A percentile compares a stretch with the other conserved stretches of the same genome.
Evolutionary conservation across 1,140 invertebrate species (phyloP).

Genomic region (Meloidogyne exigua): DNA sequence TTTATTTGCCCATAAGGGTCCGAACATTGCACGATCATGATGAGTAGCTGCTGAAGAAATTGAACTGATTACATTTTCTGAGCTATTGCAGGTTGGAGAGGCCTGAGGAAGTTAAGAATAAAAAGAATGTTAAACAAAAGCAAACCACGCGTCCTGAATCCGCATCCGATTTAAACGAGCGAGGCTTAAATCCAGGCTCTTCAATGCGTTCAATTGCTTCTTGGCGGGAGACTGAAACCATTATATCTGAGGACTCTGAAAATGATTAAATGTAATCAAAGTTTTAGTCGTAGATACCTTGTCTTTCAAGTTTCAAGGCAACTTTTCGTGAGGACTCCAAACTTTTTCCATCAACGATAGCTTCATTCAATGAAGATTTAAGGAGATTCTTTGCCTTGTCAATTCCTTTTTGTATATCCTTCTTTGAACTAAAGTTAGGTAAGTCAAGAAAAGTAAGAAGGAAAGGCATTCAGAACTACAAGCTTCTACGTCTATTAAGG

Average conservation of each 20-base stretch:
- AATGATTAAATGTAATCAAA: background rate
- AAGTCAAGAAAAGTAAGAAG: too few species aligned
- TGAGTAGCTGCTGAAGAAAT: background rate
- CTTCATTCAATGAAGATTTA: conserved; percentile 11
- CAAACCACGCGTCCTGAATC: background rate
- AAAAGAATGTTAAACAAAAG: background rate
- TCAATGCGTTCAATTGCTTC: conserved; percentile 27
- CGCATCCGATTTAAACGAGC: conserved; percentile 19
- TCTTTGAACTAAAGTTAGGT: background rate
- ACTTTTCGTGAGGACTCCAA: background rate
- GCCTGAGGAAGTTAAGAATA: background rate
- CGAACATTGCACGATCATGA: conserved; percentile 35
- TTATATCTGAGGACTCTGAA: conserved; percentile 20
- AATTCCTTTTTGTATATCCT: conserved; percentile 19
- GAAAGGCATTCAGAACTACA: too few species aligned
- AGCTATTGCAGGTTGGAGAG: background rate
- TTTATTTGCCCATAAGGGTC: conserved; percentile 26
- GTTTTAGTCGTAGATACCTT: background rate
- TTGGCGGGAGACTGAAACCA: conserved; percentile 22
- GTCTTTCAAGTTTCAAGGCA: background rate
- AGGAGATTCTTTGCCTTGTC: conserved; percentile 24
- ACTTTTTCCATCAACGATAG: conserved; percentile 6
- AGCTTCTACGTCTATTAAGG: too few species aligned
- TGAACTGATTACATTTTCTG: background rate
- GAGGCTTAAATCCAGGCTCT: conserved; percentile 30